These are phyloP conservation scores for Paramuricea clavata DNA, from an alignment of 92 coral and sea anemone species.

Conservation along the genomic window DNA sequence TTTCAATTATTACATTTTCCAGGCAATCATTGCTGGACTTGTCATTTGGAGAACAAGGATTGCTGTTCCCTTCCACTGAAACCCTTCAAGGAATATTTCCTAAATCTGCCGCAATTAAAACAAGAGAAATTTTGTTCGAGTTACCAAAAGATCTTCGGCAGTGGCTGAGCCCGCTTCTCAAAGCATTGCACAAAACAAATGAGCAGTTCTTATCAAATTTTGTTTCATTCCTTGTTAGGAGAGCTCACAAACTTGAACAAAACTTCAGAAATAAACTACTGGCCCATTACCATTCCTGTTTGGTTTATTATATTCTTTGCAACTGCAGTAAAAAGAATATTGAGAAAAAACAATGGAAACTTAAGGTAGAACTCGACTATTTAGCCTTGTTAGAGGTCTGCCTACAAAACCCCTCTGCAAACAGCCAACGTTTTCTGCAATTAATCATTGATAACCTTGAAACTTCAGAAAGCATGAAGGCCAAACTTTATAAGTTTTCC, in stretches of 20 bases:
- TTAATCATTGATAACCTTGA: conserved; percentile 69
- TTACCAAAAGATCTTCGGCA: conserved; percentile 63
- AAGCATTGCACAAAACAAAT: conserved; percentile 72
- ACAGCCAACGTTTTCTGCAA: conserved; percentile 42
- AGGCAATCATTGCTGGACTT: conserved; percentile 20
- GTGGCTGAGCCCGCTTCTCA: conserved; percentile 80
- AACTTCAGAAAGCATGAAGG: conserved; percentile 35
- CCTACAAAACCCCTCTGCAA: conserved; percentile 61
- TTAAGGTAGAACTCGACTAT: conserved; percentile 49
- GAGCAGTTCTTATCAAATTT: conserved; percentile 73
- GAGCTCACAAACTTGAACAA: conserved; percentile 6
- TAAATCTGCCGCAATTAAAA: conserved; percentile 7
- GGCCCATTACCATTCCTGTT: conserved; percentile 44
- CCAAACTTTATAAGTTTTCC: conserved; percentile 27
- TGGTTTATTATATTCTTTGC: conserved; percentile 47
- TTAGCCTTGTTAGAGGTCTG: conserved; percentile 70
- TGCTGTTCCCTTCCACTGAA: conserved; percentile 61
- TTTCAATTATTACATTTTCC: not conserved
- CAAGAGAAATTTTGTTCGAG: not conserved
- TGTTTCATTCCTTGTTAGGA: conserved; percentile 50
- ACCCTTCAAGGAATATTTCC: conserved; percentile 39
- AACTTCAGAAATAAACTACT: not conserved
- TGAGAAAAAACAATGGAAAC: conserved; percentile 6
- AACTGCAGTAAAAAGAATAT: conserved; percentile 1
- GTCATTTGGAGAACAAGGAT: conserved; percentile 11